These are phyloP conservation scores for Penaeus chinensis DNA, from an alignment of 1,140 invertebrate species.

Conservation along the genomic window DNA sequence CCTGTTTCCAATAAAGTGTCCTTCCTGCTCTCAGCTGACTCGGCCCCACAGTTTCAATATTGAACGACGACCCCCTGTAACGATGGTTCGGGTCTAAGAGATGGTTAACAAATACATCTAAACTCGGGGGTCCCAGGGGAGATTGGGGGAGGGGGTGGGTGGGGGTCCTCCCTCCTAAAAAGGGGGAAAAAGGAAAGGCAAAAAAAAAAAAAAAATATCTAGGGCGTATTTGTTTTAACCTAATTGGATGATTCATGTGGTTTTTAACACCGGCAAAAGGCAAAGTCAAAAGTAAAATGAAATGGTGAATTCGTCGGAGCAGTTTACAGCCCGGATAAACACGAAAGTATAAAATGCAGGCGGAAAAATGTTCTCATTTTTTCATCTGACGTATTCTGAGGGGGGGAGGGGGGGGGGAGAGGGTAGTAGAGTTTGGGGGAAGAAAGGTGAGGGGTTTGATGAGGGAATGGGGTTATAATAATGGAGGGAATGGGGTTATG, in stretches of 20 bases:
- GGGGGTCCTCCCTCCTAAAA: neutral
- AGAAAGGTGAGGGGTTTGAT: no score
- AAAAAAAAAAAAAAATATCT: neutral
- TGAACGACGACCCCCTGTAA: slow-evolving; percentile 8
- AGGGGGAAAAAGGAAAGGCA: neutral
- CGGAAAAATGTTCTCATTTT: neutral
- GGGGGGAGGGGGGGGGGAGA: no score
- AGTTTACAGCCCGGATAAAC: slow-evolving; percentile 18
- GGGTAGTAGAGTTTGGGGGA: no score
- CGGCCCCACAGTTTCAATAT: neutral
- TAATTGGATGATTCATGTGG: slow-evolving; percentile 27
- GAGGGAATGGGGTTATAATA: no score
- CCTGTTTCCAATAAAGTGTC: no score
- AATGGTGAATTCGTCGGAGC: slow-evolving; percentile 28
- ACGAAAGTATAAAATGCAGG: slow-evolving; percentile 4
- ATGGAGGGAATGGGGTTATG: no score
- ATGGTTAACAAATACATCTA: slow-evolving; percentile 20
- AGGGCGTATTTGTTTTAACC: slow-evolving; percentile 24
- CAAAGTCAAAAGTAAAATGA: slow-evolving; percentile 10
- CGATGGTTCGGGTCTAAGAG: slow-evolving; percentile 1
- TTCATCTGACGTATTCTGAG: slow-evolving; percentile 6
- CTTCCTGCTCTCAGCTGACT: no score
- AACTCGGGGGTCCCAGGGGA: neutral
- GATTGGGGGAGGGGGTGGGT: no score
- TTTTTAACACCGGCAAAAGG: slow-evolving; percentile 22